phyloP scores from a whole-genome alignment of 2,888 invertebrate species.

The Artemia sinica region DNA sequence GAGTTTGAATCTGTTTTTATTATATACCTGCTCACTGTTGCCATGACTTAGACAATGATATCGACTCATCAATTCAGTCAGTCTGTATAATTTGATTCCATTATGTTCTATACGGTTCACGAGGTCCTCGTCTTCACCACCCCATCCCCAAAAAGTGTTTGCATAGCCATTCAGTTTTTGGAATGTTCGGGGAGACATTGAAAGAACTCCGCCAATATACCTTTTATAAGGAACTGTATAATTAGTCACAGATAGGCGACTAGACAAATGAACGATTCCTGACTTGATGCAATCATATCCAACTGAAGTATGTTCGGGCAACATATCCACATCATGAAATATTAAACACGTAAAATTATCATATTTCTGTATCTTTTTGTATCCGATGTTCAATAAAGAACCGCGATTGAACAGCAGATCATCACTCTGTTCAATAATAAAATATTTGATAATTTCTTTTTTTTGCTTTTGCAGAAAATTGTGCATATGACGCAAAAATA shows the following conservation, averaged over 20 bases:
- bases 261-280: neutral
- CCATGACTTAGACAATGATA: slow-evolving; percentile 90
- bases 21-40: slow-evolving; percentile 57
- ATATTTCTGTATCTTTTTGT: slow-evolving; percentile 60
- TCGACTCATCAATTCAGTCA: slow-evolving; percentile 74
- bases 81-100: slow-evolving; percentile 74
- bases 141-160: slow-evolving; percentile 94
- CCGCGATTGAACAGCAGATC: slow-evolving; percentile 61
- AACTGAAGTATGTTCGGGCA: slow-evolving; percentile 41
- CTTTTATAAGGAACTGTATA: neutral
- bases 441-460: slow-evolving; percentile 77
- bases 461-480: slow-evolving; percentile 75
- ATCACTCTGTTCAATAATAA: slow-evolving; percentile 72
- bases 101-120: slow-evolving; percentile 42
- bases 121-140: slow-evolving; percentile 95
- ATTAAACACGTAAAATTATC: slow-evolving; percentile 38
- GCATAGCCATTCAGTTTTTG: slow-evolving; percentile 75
- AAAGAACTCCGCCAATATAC: slow-evolving; percentile 7
- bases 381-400: slow-evolving; percentile 90
- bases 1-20: slow-evolving; percentile 32
- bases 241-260: neutral
- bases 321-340: slow-evolving; percentile 42
- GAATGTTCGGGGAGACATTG: slow-evolving; percentile 40
- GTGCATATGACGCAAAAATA: slow-evolving; percentile 80
- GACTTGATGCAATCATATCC: slow-evolving; percentile 35